These are phyloP conservation scores for Phragmatobia fuliginosa DNA, from an alignment of 2,888 invertebrate genomes.

Conservation along the genomic window DNA sequence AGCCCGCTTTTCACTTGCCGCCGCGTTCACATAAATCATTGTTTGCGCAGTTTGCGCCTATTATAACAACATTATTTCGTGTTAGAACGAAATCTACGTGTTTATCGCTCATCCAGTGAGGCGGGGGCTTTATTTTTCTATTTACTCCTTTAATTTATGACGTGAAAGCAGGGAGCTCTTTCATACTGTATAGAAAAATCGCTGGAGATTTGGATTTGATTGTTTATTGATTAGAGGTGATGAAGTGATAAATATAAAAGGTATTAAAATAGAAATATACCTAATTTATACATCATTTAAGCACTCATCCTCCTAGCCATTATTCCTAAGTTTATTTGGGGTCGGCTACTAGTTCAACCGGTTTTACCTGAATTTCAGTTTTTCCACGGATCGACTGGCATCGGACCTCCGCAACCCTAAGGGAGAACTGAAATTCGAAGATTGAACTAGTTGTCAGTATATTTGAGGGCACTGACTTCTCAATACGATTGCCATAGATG, in stretches of 20 bases:
- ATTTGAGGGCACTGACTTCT: no score
- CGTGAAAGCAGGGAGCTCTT: constrained; percentile 31
- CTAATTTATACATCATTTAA: background rate
- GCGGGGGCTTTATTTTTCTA: constrained; percentile 59
- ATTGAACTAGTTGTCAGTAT: no score
- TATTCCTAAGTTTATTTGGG: no score
- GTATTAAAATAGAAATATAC: background rate
- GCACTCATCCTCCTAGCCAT: no score
- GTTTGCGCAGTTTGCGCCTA: constrained; percentile 48
- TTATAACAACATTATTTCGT: constrained; percentile 58
- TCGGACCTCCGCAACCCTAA: no score
- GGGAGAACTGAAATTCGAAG: no score
- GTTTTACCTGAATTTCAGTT: no score
- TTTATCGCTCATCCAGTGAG: constrained; percentile 53
- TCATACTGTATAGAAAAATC: constrained; percentile 18
- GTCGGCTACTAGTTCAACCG: no score
- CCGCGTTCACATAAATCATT: constrained; percentile 43
- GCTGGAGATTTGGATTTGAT: background rate
- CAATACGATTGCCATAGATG: no score
- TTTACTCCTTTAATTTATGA: constrained; percentile 52
- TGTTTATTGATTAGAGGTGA: background rate
- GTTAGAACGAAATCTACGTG: constrained; percentile 57
- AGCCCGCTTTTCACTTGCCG: constrained; percentile 17
- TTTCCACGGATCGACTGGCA: no score
- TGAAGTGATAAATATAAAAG: background rate